Conservation (phyloP, 35 echinoderm and acorn worm genomes). For the Ophioderma brevispina region DNA sequence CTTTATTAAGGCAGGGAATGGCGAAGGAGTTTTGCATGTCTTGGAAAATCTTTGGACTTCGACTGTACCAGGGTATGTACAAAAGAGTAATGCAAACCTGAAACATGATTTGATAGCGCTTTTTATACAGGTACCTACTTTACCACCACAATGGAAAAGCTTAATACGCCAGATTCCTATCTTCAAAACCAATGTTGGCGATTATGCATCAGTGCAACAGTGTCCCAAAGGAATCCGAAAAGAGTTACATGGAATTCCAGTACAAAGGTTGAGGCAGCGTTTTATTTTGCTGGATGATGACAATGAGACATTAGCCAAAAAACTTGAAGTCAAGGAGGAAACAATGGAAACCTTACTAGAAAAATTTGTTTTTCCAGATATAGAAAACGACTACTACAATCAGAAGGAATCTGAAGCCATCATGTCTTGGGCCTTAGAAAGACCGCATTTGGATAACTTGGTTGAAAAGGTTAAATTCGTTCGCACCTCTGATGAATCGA, state of each 20-base stretch:
- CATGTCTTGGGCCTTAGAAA: constrained; percentile 4
- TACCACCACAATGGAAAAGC: background rate
- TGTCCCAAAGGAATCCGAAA: background rate
- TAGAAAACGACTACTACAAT: background rate
- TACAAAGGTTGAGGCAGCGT: background rate
- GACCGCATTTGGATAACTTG: background rate
- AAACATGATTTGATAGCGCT: constrained; percentile 1
- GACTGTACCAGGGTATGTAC: background rate
- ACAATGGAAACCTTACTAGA: background rate
- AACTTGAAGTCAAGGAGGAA: background rate
- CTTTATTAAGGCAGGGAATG: background rate
- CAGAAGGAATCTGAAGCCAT: background rate
- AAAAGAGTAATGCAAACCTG: background rate
- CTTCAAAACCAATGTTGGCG: background rate
- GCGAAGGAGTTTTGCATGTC: constrained; percentile 17
- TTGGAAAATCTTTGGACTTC: background rate
- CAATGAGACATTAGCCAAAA: background rate
- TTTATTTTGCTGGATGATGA: background rate
- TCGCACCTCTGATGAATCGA: background rate
- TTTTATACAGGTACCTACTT: background rate
- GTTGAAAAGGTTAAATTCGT: background rate
- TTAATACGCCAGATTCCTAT: background rate
- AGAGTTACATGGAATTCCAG: background rate
- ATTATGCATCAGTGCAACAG: background rate
- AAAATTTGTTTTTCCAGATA: background rate